A percentile compares a stretch with the other conserved stretches of the same genome.
Evolutionary conservation across 1,140 invertebrate genomes (phyloP).

Genomic region (Carposina sasakii): DNA sequence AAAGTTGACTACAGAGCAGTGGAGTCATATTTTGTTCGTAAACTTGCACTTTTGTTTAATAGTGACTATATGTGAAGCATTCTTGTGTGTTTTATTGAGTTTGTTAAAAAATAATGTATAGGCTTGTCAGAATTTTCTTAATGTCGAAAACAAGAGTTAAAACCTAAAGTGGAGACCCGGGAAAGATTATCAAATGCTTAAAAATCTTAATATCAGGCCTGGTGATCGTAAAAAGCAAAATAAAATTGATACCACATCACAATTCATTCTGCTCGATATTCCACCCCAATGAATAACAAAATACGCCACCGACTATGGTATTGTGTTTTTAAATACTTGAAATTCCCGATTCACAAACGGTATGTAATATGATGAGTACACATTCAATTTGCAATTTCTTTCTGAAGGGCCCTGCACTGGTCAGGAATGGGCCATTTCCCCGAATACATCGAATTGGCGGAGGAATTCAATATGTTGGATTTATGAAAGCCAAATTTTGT

Average conservation of each 20-base stretch:
- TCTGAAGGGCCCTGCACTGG: slow-evolving; percentile 24
- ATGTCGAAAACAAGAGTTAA: no score
- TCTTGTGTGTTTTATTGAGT: no score
- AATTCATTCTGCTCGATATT: not conserved
- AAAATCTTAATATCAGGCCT: no score
- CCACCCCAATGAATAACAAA: slow-evolving; percentile 17
- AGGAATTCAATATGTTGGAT: slow-evolving; percentile 23
- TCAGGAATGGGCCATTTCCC: slow-evolving; percentile 15
- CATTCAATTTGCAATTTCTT: slow-evolving; percentile 39
- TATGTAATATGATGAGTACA: slow-evolving; percentile 61
- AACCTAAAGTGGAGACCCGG: no score
- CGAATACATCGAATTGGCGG: slow-evolving; percentile 9
- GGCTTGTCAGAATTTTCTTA: no score
- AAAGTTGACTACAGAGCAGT: slow-evolving; percentile 15
- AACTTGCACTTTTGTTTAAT: no score
- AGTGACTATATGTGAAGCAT: no score
- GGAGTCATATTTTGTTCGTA: no score
- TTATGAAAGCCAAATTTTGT: slow-evolving; percentile 9
- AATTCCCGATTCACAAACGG: slow-evolving; percentile 45
- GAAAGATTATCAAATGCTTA: no score
- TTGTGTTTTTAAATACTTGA: slow-evolving; percentile 52
- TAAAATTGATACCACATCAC: no score
- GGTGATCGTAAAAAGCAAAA: no score
- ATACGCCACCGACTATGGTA: slow-evolving; percentile 8
- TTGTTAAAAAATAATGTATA: no score